These are phyloP conservation scores for Scrobipalpa atriplicella DNA, from an alignment of 2,888 invertebrate genomes.

Conservation along the genomic window DNA sequence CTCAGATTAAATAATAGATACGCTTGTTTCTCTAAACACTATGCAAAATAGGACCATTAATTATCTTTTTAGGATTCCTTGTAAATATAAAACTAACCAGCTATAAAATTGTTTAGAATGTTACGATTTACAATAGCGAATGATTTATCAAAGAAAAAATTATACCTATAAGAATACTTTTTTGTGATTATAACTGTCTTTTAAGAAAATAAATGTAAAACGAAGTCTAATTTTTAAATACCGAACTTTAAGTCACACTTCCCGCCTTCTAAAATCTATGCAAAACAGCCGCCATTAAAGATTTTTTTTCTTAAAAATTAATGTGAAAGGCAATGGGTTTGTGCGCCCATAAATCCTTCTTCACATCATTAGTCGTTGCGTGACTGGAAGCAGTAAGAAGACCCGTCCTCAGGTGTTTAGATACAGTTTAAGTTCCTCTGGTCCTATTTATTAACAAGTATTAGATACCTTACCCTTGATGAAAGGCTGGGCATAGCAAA, in stretches of 20 bases:
- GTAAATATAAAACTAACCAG: background rate
- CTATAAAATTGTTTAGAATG: background rate
- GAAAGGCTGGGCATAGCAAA: slow-evolving; percentile 5
- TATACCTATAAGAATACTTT: too few relatives aligned
- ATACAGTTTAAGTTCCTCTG: slow-evolving; percentile 62
- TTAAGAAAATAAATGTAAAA: background rate
- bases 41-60: slow-evolving; percentile 24
- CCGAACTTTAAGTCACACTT: background rate
- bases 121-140: too few relatives aligned
- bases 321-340: slow-evolving; percentile 36
- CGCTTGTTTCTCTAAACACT: slow-evolving; percentile 22
- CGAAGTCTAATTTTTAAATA: background rate
- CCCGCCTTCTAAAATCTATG: slow-evolving; percentile 21
- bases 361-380: slow-evolving; percentile 77
- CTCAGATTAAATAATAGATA: slow-evolving; percentile 21
- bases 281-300: slow-evolving; percentile 27
- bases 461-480: slow-evolving; percentile 30
- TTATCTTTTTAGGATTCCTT: slow-evolving; percentile 17
- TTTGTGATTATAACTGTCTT: too few relatives aligned
- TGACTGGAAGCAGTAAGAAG: slow-evolving; percentile 69
- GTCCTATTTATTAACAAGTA: slow-evolving; percentile 59
- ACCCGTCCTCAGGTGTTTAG: slow-evolving; percentile 66
- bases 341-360: slow-evolving; percentile 61
- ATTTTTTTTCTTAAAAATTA: slow-evolving; percentile 35
- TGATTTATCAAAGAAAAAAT: too few relatives aligned